Evolutionary conservation across 2,113 vertebrate genomes (phyloP), one percentile per base, ranked within the genome.

Genomic region (Myrmecophaga tridactyla): DNA sequence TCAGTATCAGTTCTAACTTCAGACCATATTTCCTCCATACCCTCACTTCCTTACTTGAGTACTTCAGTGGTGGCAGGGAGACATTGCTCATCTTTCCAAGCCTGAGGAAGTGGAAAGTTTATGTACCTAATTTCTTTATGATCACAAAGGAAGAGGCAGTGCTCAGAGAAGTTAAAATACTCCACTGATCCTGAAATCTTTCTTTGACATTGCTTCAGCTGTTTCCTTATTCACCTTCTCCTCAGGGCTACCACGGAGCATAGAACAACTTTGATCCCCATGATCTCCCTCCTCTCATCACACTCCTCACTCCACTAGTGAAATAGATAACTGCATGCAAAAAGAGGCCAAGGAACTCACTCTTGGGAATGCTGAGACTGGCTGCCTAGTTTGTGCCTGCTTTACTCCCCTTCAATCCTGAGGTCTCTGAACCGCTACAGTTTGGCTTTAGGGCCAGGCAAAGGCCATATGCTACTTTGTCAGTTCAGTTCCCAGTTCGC

Each of bases 1-100:
- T 88, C 58, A 58, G 20, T 89, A 18, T 96, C 29, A 94, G 27
- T 88, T 96, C 67, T 97, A 72, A 96, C 60, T 90, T 96, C 15
- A 89, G 65, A 92, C 31, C 56, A 67, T 89, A 70, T 96, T 93
- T 93, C 62, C 60, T 36, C 12, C 27, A 34, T 31, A 72, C 48
- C 62, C 62, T 89, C 27, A 65, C 15, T 90, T 88, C 58, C 76
- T 95, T 36, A 96, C 65, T 90, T 94, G 86, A 89, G 41, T 62
- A 93, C 77, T 86, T 96, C 34, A 86, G 29, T 90, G 81, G 23
- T 82, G 7, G 31, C 36, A 92, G 69, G 94, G 91, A 97, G 53
- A 94, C 39, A 69, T 53, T 58, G 4, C 41, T 96, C 67, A 73
- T 73, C 36, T 95, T 31, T 96, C 67, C 36, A 94, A 91, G 39